These are phyloP conservation scores for Leuctra nigra DNA, from an alignment of 2,888 invertebrate genomes.

Conservation along the genomic window DNA sequence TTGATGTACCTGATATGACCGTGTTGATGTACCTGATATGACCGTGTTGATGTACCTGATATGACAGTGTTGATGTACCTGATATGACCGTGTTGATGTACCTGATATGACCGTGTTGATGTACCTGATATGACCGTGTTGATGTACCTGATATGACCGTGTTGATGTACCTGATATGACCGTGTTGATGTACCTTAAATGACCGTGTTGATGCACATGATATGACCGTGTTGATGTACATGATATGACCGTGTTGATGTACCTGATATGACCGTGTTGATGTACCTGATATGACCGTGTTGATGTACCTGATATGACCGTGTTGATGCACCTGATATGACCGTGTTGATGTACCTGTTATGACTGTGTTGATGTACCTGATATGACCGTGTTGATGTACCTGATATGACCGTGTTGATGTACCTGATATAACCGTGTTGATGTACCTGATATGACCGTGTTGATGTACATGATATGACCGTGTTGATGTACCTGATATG, in stretches of 20 bases:
- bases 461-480: constrained; percentile 69
- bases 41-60: constrained; percentile 56
- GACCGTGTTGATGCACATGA: not conserved
- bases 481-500: not conserved
- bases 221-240: constrained; percentile 41
- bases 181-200: constrained; percentile 61
- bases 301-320: constrained; percentile 44
- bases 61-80: not conserved
- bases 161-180: constrained; percentile 44
- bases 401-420: not conserved
- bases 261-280: too few relatives aligned
- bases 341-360: not conserved
- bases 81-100: constrained; percentile 38
- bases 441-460: constrained; percentile 45
- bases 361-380: constrained; percentile 42
- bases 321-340: constrained; percentile 65
- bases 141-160: not conserved
- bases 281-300: not conserved
- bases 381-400: constrained; percentile 52
- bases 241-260: constrained; percentile 48
- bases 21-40: constrained; percentile 43
- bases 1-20: not conserved
- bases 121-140: too few relatives aligned
- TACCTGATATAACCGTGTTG: not conserved
- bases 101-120: constrained; percentile 47